Conservation (phyloP, 2,113 vertebrate genomes). For the Saimiri boliviensis region DNA sequence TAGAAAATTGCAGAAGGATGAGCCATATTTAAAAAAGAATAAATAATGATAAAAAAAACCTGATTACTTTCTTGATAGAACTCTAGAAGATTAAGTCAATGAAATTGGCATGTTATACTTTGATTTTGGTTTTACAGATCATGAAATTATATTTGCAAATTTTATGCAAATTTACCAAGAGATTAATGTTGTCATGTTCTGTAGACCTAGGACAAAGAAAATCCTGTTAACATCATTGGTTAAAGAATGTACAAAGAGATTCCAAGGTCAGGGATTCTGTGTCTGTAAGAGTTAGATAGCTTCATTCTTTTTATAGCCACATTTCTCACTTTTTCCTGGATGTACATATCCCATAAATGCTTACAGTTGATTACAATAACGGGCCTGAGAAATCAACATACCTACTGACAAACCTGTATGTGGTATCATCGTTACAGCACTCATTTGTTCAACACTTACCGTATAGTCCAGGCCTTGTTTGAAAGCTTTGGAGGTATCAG, state of each 20-base stretch:
- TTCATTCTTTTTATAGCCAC: slow-evolving; percentile 12
- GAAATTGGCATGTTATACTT: slow-evolving; percentile 70
- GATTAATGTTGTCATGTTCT: slow-evolving; percentile 73
- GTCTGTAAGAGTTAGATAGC: slow-evolving; percentile 24
- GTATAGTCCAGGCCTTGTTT: background rate
- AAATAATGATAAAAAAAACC: slow-evolving; percentile 75
- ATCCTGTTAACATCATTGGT: slow-evolving; percentile 53
- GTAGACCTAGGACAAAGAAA: slow-evolving; percentile 65
- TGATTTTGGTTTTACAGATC: slow-evolving; percentile 76
- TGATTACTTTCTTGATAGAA: slow-evolving; percentile 75
- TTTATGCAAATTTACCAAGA: slow-evolving; percentile 75
- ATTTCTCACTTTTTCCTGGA: background rate
- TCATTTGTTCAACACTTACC: background rate
- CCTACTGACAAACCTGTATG: background rate
- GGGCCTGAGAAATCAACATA: background rate
- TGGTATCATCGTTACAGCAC: background rate
- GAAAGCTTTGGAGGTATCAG: background rate
- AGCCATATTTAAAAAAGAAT: slow-evolving; percentile 65
- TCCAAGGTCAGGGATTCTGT: slow-evolving; percentile 61
- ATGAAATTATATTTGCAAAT: slow-evolving; percentile 78
- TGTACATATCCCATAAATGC: background rate
- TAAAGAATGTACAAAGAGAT: slow-evolving; percentile 67
- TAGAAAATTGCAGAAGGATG: slow-evolving; percentile 48
- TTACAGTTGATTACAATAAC: background rate
- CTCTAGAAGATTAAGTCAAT: slow-evolving; percentile 74